Base-by-base conservation (phyloP, 1,140 invertebrate species). In the Drosophila trapezifrons region DNA sequence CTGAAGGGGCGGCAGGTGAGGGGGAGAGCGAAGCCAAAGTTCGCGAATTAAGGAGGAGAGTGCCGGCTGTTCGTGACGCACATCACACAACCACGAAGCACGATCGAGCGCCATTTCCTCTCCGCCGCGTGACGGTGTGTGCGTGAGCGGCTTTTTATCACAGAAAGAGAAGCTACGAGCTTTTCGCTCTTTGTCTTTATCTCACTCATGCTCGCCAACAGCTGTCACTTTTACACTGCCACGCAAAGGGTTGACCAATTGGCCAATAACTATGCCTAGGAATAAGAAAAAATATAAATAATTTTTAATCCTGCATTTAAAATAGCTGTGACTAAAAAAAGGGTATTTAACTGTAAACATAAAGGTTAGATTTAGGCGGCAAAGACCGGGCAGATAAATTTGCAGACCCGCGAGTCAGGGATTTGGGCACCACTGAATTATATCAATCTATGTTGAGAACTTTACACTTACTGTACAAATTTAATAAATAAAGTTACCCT, bases 131-230 rank as follows among this genome's bases (percentile, higher is more conserved):
- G 2, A 8, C 4, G 4, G 15, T 62, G 63, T 67, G 42, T 67
- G 60, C 13, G 60, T 64, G 46, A 62, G 57, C 10, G 10, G 57
- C 12, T 20, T 67, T 67, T 80, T 80, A 80, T 80, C 77, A 70
- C 55, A 69, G 10, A 9, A 52, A 58, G 67, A 56, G 59, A 80
- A 42, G 29, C 64, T 52, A 40, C 37, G 12, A 51, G 18, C 22
- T n/a, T 58, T 46, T 54, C 10, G 18, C 38, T 22, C 43, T 42
- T 47, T 49, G 25, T 35, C 45, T 40, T 52, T 52, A 35, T 20
- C 52, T 35, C 79, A 47, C 60, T 38, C 20, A 29, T 43, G 54
- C 45, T 43, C 69, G 59, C 46, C 54, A 78, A 63, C 69, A 83
- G 76, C 75, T 82, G 70, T 38, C 49, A 32, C 42, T 25, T 70